These are phyloP conservation scores for Dicyrtoma fusca DNA, from an alignment of 2,888 invertebrate species.

Conservation along the genomic window DNA sequence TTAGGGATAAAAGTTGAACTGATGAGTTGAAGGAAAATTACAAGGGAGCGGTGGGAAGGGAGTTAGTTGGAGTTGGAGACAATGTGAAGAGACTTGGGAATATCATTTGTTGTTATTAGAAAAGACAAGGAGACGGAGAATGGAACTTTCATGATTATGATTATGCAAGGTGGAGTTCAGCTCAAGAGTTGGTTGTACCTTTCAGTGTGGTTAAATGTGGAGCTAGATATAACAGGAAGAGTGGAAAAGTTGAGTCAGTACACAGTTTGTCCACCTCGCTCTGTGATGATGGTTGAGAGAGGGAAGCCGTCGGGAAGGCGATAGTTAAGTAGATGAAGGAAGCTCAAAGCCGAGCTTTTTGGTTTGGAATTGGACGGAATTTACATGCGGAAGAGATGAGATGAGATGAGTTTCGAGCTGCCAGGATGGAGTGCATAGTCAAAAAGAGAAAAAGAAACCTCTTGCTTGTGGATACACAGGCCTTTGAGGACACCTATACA, in stretches of 20 bases:
- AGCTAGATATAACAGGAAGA: constrained; percentile 8
- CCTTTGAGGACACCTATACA: too few species aligned
- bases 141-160: constrained; percentile 13
- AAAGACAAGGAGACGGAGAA: neutral
- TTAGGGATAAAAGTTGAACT: neutral
- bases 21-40: constrained; percentile 10
- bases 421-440: neutral
- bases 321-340: neutral
- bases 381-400: neutral
- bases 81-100: neutral
- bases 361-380: neutral
- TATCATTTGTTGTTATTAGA: neutral
- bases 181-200: too few species aligned
- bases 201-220: too few species aligned
- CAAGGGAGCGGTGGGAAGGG: neutral
- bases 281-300: neutral
- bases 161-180: constrained; percentile 13
- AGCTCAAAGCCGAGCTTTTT: too few species aligned
- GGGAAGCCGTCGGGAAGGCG: neutral
- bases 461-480: too few species aligned
- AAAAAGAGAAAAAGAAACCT: too few species aligned
- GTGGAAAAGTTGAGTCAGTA: constrained; percentile 19
- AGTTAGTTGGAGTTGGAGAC: neutral
- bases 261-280: constrained; percentile 12
- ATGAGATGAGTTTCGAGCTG: too few species aligned